phyloP scores from a whole-genome alignment of 2,797 vertebrate genomes.

The Capromys pilorides region DNA sequence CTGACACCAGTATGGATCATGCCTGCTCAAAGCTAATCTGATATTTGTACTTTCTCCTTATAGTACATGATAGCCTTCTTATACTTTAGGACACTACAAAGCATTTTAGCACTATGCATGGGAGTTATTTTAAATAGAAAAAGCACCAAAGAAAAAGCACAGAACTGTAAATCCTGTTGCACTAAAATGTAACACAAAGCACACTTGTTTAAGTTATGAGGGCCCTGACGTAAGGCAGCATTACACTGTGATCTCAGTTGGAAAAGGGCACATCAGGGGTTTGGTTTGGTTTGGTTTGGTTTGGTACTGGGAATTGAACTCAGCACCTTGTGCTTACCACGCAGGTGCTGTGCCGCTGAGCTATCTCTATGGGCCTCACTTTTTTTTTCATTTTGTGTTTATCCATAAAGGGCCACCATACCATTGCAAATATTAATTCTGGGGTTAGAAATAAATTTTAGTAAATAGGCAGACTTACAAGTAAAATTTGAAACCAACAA shows the following conservation, averaged over 20 bases:
- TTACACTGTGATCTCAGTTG: background rate
- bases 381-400: background rate
- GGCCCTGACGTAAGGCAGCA: background rate
- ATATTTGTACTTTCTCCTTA: background rate
- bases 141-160: background rate
- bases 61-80: background rate
- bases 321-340: too few relatives aligned
- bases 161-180: background rate
- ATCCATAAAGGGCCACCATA: background rate
- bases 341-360: too few relatives aligned
- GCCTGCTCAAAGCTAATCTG: background rate
- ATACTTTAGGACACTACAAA: background rate
- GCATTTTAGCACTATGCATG: background rate
- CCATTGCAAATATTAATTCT: background rate
- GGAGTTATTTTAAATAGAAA: constrained; percentile 4
- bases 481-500: background rate
- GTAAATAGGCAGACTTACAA: background rate
- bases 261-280: background rate
- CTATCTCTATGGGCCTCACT: too few relatives aligned
- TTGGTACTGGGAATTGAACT: too few relatives aligned
- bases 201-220: background rate
- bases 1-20: background rate
- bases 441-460: background rate
- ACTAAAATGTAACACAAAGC: background rate
- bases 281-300: too few relatives aligned